A percentile compares a stretch with the other conserved stretches of the same genome.
phyloP scores from a whole-genome alignment of 2,797 vertebrate genomes.

The Otolemur crassicaudatus region DNA sequence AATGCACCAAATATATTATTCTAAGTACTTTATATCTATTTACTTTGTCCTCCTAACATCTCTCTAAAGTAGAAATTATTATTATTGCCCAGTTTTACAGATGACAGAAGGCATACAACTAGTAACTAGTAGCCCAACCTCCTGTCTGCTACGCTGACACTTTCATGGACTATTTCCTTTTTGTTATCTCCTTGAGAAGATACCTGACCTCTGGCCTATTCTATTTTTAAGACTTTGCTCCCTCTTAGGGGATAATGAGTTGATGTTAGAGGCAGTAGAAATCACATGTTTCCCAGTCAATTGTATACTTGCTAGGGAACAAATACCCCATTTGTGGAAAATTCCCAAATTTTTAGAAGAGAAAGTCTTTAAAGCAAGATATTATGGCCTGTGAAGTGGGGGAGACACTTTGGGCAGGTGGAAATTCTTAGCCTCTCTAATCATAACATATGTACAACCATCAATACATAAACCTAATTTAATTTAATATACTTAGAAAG shows the following conservation, averaged over 20 bases:
- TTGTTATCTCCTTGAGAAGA: neutral
- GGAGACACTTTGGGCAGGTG: neutral
- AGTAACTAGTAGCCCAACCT: neutral
- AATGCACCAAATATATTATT: constrained; percentile 14
- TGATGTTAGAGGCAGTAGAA: neutral
- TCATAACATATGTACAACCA: neutral
- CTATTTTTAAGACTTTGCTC: constrained; percentile 4
- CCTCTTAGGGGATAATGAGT: constrained; percentile 20
- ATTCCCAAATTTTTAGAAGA: constrained; percentile 18
- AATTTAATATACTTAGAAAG: constrained; percentile 46
- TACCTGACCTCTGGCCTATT: neutral
- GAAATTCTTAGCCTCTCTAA: constrained; percentile 49
- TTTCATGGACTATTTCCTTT: neutral
- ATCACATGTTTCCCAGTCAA: neutral
- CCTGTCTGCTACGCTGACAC: neutral
- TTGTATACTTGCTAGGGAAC: neutral
- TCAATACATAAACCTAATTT: neutral
- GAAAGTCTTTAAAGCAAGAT: neutral
- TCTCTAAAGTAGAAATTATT: constrained; percentile 5
- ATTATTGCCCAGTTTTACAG: neutral
- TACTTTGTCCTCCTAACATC: neutral
- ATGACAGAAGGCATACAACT: constrained; percentile 1
- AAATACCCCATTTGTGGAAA: constrained; percentile 32
- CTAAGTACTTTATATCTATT: neutral
- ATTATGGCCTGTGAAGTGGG: neutral